Conservation (phyloP, 2,888 invertebrate species). For the Pterostichus niger region DNA sequence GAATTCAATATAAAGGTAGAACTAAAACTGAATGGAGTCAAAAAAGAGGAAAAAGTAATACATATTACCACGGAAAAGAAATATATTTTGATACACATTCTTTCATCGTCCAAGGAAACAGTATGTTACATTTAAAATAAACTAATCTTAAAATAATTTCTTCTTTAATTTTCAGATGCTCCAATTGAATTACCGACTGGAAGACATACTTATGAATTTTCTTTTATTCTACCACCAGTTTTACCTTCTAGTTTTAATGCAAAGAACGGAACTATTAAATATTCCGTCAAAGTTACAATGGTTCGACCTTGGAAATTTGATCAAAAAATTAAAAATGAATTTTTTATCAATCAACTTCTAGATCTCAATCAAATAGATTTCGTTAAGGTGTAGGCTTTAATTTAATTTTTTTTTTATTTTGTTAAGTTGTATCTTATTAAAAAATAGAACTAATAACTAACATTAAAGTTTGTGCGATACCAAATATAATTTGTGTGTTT, state of each 20-base stretch:
- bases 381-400: constrained; percentile 40
- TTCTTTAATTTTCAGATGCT: not conserved
- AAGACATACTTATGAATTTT: constrained; percentile 72
- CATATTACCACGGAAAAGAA: not conserved
- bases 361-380: constrained; percentile 70
- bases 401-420: no score
- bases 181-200: constrained; percentile 69
- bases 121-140: not conserved
- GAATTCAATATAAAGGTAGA: constrained; percentile 65
- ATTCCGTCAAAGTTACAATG: constrained; percentile 71
- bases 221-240: constrained; percentile 70
- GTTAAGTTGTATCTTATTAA: no score
- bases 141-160: not conserved
- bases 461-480: no score
- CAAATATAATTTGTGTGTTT: no score
- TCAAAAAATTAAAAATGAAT: constrained; percentile 71
- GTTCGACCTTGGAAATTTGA: constrained; percentile 73
- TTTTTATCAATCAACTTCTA: constrained; percentile 71
- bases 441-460: no score
- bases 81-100: not conserved
- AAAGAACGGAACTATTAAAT: constrained; percentile 71
- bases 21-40: constrained; percentile 66
- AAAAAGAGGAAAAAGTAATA: constrained; percentile 20
- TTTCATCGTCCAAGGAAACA: not conserved
- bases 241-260: constrained; percentile 72